Base-by-base conservation (phyloP, 2,888 invertebrate species). In the Masnerella sp. region DNA sequence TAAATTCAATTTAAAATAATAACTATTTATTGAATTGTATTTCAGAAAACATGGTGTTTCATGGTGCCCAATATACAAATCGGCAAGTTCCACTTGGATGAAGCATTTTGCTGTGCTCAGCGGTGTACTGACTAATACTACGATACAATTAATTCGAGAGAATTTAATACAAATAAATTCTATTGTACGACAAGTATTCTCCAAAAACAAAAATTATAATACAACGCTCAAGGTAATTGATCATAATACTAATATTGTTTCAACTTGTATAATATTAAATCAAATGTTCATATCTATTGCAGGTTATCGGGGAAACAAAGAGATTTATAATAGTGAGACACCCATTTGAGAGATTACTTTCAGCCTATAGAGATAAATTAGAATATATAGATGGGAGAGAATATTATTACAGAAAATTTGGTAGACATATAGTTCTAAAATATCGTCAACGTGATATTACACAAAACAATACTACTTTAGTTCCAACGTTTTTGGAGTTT, bases 341-440 rank as follows among this genome's bases (percentile, higher is more conserved):
- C 79, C 90, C 90, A 1, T 88, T 90, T 54, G 89, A 90, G 77
- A 83, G 90, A 36, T 78, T 90, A 5, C 78, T 90, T 22, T 90
- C 90, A 11, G 90, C 90, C 0, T 90, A 88, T 70, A 83, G 89
- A 67, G 89, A 90, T 77, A 90, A 90, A 81, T 87, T 90, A 69
- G 87, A 86, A 49, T 75, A 82, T 28, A 81, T 82, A 49, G 77
- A 80, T 64, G 81, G 81, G 15, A 79, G 82, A 59, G 81, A 84
- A 68, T 87, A 85, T 70, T 87, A 87, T 64, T 84, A 85, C 49
- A 80, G 77, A 74, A 79, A 80, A 56, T 87, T 82, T 64, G 84
- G 86, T 22, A 78, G 82, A 5, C 82, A 83, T n/a, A 87, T 87
- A 51, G 77, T 78, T 5, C 76, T 80, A 20, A 82, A 77, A 61